phyloP scores from a whole-genome alignment of 2,888 invertebrate species.

The Drosophila mimica region DNA sequence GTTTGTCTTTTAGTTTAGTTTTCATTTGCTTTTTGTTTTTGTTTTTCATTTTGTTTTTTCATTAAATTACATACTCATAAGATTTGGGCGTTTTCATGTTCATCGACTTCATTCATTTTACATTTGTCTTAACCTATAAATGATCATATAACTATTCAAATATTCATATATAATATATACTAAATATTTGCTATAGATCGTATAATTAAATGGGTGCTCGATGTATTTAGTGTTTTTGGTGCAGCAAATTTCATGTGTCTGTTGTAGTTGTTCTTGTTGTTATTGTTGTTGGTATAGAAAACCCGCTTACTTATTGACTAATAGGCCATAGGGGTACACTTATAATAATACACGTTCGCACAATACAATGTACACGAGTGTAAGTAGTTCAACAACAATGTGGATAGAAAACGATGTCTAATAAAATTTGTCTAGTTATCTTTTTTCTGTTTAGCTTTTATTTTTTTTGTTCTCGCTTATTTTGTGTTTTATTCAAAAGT shows the following conservation, averaged over 20 bases:
- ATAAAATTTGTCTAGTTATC: conserved; percentile 59
- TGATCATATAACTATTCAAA: conserved; percentile 30
- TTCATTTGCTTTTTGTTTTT: conserved; percentile 16
- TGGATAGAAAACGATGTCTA: conserved; percentile 71
- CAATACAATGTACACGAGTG: conserved; percentile 23
- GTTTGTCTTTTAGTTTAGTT: conserved; percentile 34
- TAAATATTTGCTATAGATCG: conserved; percentile 45
- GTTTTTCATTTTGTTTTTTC: conserved; percentile 16
- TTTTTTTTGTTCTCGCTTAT: conserved; percentile 7
- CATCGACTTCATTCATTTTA: conserved; percentile 70
- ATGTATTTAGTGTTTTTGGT: conserved; percentile 45
- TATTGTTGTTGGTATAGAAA: conserved; percentile 53
- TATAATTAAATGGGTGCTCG: conserved; percentile 67
- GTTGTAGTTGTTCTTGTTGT: conserved; percentile 24
- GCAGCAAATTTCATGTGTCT: conserved; percentile 33
- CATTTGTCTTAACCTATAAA: conserved; percentile 61
- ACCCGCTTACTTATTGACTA: conserved; percentile 60
- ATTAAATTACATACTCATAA: conserved; percentile 83
- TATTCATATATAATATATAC: conserved; percentile 39
- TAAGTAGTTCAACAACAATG: conserved; percentile 69
- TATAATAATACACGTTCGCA: conserved; percentile 48
- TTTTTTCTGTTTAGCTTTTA: background rate
- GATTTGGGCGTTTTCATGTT: conserved; percentile 85
- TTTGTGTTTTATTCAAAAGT: conserved; percentile 57
- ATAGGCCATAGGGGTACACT: conserved; percentile 76